Base-by-base conservation (phyloP, 1,140 invertebrate species). In the Agraylea sexmaculata region DNA sequence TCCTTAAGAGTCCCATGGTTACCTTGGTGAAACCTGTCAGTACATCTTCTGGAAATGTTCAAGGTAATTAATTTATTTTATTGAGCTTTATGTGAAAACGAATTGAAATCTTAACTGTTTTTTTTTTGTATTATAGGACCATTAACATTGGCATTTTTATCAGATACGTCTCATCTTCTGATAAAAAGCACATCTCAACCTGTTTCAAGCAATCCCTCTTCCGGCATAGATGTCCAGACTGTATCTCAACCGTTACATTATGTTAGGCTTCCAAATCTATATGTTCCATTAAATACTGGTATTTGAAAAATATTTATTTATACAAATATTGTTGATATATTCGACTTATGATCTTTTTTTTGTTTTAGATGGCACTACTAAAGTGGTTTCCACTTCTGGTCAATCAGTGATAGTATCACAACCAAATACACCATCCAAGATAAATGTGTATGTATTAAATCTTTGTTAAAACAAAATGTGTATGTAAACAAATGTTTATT, bases 221-320 rank as follows among this genome's bases (percentile, higher is more conserved):
- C 41, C 2, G 43, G 34, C 13, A 32, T 20, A 2, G 47, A 49
- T 10, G 28, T 29, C 5, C 36, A 47, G 15, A 37, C 52, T 4
- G 46, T 55, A 4, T 28, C 43, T 2, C 48, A 47, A 21, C 45
- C 44, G 6, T 37, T 62, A 23, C 61, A 64, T 16, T 64, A 59
- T 47, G 58, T 66, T 2, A 59, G 62, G 29, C 37, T 66, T 32
- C 62, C 64, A 38, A 46, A 57, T 29, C 49, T 66, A 1, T 64
- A 63, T 43, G 55, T 66, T 42, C 61, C 63, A 5, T 51, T 55
- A 5, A 54, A 35, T 38, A 37, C 58, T 18, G 60, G 62, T 67
- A 37, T 42, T 47, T 49, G 23, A 7, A 7, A 21, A 6, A 5
- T 17, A 22, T 47, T 20, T 32, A n/a, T 15, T 15, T 7, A 16